These are phyloP conservation scores for Pocillopora grandis DNA, from an alignment of 92 coral and sea anemone species.

Conservation along the genomic window DNA sequence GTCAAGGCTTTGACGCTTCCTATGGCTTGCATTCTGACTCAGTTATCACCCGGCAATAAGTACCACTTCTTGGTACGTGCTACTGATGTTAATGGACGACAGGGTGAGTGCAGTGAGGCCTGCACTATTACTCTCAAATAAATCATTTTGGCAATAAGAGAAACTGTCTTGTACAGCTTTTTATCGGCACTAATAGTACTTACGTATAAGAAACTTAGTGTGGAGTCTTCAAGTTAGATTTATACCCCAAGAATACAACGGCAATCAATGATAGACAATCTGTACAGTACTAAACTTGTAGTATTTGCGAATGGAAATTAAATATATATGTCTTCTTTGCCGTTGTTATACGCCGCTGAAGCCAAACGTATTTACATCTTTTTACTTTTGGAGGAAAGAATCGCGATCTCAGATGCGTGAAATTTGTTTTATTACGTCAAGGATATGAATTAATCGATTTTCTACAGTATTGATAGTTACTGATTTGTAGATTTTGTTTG, in stretches of 20 bases:
- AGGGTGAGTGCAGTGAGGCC: slow-evolving; percentile 86
- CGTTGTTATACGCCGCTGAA: neutral
- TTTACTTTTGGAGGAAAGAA: neutral
- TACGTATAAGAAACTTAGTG: too few relatives aligned
- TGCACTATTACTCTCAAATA: slow-evolving; percentile 86
- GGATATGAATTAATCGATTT: neutral
- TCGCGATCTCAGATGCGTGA: neutral
- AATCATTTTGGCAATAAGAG: neutral
- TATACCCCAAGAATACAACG: neutral
- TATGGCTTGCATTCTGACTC: slow-evolving; percentile 97
- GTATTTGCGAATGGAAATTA: neutral
- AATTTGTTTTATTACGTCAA: neutral
- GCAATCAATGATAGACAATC: neutral
- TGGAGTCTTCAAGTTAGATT: neutral
- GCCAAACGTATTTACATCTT: neutral
- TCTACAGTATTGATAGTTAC: slow-evolving; percentile 5
- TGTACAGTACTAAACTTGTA: neutral
- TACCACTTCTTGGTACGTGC: slow-evolving; percentile 97
- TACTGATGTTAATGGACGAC: slow-evolving; percentile 80
- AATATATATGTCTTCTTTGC: neutral
- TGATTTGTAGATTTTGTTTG: neutral
- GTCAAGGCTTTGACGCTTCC: slow-evolving; percentile 96
- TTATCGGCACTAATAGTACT: too few relatives aligned
- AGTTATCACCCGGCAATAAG: slow-evolving; percentile 93
- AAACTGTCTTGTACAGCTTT: neutral